Evolutionary conservation across 1,140 invertebrate species (phyloP), one percentile per base, ranked within the genome.

Genomic region (Tetramorium alpestre): DNA sequence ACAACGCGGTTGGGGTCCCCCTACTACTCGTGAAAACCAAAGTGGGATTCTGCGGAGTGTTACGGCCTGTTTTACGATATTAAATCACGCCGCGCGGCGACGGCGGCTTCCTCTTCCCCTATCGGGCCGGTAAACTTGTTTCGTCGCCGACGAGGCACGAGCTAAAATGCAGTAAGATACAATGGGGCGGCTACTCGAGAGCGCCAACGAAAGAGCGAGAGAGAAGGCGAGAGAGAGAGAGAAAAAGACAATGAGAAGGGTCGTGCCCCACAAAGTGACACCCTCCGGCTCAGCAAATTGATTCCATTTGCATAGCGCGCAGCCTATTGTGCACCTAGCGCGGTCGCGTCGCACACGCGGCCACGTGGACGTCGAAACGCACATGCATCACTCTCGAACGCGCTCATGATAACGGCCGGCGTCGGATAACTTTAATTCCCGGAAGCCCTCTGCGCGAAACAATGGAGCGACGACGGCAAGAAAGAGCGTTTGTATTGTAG

Each of bases 21-120:
- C 78, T 28, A 72, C 38, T 47, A 18, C 38, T 47, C 49, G 44
- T 28, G 51, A 76, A 84, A 72, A 87, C 62, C 86, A 60, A 88
- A 89, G 82, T 86, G 81, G 60, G 86, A 89, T 93, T 89, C 90
- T 89, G 92, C 77, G 91, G 91, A 84, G 70, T 89, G 90, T 91
- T 89, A 90, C 92, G 87, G 78, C 67, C 86, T 88, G 90, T 92
- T 90, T 89, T 89, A 90, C 89, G 88, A 93, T 92, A 92, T 93
- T 91, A 91, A 92, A 93, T 93, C 92, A 91, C 86, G 67, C 81
- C 78, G 64, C 18, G 67, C 80, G 75, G 62, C n/a, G 75, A 58
- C n/a, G 49, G n/a, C 18, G 33, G n/a, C 18, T 22, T 51, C 11
- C 44, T 73, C 84, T 49, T 47, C 49, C 75, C 65, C 73, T 82